Conservation (phyloP, 2,797 vertebrate species). For the Gallinago nigripennis region DNA sequence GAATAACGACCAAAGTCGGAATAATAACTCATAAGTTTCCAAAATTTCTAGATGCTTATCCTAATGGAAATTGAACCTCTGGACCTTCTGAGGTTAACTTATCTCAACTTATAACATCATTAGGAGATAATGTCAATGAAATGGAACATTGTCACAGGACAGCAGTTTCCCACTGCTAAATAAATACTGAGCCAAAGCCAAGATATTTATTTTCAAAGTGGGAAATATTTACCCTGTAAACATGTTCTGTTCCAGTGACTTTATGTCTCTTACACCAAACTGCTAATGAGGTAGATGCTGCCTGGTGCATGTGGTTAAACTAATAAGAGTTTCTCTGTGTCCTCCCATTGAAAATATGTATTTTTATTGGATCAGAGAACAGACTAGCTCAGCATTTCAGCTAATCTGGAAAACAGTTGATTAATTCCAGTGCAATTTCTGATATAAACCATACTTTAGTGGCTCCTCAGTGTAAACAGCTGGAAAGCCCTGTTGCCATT, state of each 20-base stretch:
- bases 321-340: neutral
- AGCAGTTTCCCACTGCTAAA: conserved; percentile 52
- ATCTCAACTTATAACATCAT: conserved; percentile 29
- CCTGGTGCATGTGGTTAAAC: conserved; percentile 26
- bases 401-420: neutral
- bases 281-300: conserved; percentile 23
- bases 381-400: conserved; percentile 12
- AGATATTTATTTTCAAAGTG: conserved; percentile 72
- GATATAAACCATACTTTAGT: neutral
- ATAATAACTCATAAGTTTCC: neutral
- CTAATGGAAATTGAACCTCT: conserved; percentile 29
- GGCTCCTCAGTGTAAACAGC: neutral
- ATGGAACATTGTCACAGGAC: conserved; percentile 42
- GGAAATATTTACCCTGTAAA: conserved; percentile 72
- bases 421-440: neutral
- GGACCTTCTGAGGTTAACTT: conserved; percentile 44
- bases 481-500: neutral
- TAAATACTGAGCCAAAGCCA: conserved; percentile 48
- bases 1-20: neutral
- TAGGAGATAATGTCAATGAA: conserved; percentile 39
- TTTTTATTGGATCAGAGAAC: conserved; percentile 12
- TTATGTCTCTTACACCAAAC: conserved; percentile 60
- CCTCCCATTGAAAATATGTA: neutral
- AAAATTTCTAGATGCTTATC: neutral
- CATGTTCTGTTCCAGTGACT: conserved; percentile 73